Evolutionary conservation across 2,888 invertebrate genomes (phyloP).

Genomic region (Cartodere bifasciata): DNA sequence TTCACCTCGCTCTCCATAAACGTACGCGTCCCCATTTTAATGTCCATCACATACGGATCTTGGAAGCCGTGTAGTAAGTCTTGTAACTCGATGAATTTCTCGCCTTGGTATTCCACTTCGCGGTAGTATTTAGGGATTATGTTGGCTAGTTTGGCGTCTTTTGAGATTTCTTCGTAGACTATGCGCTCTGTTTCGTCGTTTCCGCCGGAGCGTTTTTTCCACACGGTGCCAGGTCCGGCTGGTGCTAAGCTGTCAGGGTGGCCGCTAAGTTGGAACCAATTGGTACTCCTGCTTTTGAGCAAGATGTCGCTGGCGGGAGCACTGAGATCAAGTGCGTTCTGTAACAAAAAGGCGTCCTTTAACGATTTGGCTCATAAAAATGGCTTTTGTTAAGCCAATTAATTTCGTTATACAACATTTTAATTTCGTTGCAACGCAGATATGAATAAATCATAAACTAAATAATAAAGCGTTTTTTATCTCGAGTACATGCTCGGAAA

Average conservation of each 20-base stretch:
- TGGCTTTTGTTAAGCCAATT: too few relatives aligned
- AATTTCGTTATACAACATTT: too few relatives aligned
- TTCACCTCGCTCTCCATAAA: conserved; percentile 92
- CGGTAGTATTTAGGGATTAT: conserved; percentile 77
- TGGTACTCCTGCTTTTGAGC: conserved; percentile 53
- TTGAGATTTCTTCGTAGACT: conserved; percentile 67
- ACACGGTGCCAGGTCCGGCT: conserved; percentile 85
- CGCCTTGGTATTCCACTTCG: conserved; percentile 64
- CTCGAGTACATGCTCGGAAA: too few relatives aligned
- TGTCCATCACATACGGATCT: conserved; percentile 92
- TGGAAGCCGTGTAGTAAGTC: conserved; percentile 81
- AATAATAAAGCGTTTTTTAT: too few relatives aligned
- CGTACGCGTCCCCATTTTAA: conserved; percentile 93
- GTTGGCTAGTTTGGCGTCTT: conserved; percentile 56
- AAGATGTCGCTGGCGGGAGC: conserved; percentile 82
- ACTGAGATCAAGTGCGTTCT: conserved; percentile 85
- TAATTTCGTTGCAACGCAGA: too few relatives aligned
- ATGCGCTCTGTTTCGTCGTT: conserved; percentile 60
- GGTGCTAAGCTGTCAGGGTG: conserved; percentile 89
- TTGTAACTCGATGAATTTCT: conserved; percentile 88
- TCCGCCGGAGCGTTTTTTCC: conserved; percentile 70
- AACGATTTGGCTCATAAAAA: too few relatives aligned
- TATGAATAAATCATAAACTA: too few relatives aligned
- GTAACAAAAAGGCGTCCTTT: conserved; percentile 39
- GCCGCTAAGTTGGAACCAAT: conserved; percentile 88